Evolutionary conservation across 2,888 invertebrate species (phyloP).

Genomic region (Hymenopus coronatus): DNA sequence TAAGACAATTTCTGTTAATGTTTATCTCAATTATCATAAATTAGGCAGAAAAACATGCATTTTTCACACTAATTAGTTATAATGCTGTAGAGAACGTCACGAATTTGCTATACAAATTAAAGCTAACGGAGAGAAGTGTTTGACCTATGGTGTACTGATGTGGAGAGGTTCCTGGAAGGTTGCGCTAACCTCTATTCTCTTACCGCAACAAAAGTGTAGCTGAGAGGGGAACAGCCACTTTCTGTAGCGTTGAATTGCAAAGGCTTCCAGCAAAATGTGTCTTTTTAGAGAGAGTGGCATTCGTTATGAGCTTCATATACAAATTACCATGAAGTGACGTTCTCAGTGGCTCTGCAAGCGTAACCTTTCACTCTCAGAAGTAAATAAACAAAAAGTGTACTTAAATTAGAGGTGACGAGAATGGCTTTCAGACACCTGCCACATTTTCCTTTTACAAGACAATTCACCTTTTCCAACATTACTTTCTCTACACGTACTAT

Average conservation of each 20-base stretch:
- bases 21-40: no score
- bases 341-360: neutral
- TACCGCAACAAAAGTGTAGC: neutral
- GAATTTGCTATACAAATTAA: no score
- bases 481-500: no score
- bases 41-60: no score
- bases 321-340: neutral
- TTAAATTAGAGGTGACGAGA: neutral
- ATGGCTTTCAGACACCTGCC: neutral
- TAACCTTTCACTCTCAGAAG: neutral
- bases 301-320: neutral
- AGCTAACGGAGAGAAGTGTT: no score
- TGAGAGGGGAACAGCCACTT: neutral
- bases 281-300: neutral
- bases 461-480: no score
- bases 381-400: neutral
- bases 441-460: no score
- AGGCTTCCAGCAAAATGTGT: neutral
- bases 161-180: neutral
- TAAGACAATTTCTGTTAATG: no score
- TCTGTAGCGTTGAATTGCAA: neutral
- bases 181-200: neutral
- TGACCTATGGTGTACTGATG: no score
- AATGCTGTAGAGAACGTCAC: no score
- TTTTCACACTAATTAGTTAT: no score